Base-by-base conservation (phyloP, 2,113 vertebrate genomes). In the Pterophyllum scalare region DNA sequence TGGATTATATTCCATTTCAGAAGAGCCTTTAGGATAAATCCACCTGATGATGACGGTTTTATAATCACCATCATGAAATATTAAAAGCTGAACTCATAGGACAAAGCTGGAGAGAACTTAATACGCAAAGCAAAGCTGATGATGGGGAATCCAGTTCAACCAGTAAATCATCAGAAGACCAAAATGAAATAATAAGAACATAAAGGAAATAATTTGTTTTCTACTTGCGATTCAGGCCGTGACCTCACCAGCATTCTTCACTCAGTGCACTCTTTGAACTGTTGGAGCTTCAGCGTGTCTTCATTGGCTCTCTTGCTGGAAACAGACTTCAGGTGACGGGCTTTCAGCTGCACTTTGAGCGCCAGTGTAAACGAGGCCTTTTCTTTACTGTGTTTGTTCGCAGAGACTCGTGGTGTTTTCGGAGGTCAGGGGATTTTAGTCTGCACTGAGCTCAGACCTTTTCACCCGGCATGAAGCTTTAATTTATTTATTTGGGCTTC, bases 381-480 rank as follows among this genome's bases (percentile, higher is more conserved):
- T 0, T 0, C 40, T 70, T 70, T 20, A 24, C 24, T 6, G 24
- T 10, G 9, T 49, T 49, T 28, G 24, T 3, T 46, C 1, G 15
- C 43, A 46, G 43, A 46, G 14, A 15, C 43, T 46, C 5, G 13
- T 15, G 13, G 13, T 13, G 14, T 46, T 46, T 14, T 40, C 10
- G 2, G 38, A 10, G 10, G 9, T 1, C 38, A 11, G 38, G 38
- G 10, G 38, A 11, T 40, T 12, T 70, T 31, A 1, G 43, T 31
- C 52, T 20, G 15, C 65, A 13, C 43, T 31, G 43, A 13, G 2
- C 65, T 49, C 24, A 31, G 65, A 13, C 43, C 43, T 20, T 52
- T 52, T 20, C 0, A 0, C 6, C 43, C 2, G 7, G 22, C 40
- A 0, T 19, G 40, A 46, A 5, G 43, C 24, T 13, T 67, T 46